These are phyloP conservation scores for Listronotus oregonensis DNA, from an alignment of 1,140 invertebrate genomes.

Conservation along the genomic window DNA sequence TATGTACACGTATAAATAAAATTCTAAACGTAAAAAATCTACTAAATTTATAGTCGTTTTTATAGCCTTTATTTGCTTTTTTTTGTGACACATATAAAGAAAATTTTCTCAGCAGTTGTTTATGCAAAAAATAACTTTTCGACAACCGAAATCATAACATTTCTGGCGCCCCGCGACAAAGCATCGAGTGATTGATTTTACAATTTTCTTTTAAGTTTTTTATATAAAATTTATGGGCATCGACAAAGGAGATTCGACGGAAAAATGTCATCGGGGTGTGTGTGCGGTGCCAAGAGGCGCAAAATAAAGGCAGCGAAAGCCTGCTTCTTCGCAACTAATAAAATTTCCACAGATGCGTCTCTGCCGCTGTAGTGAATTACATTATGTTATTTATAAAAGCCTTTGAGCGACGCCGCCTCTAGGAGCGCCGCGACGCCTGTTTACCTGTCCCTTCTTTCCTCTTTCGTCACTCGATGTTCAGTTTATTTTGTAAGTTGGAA, in stretches of 20 bases:
- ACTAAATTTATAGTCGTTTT: too few species aligned
- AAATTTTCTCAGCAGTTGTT: too few species aligned
- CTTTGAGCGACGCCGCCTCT: constrained; percentile 51
- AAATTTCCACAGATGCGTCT: constrained; percentile 56
- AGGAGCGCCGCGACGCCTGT: constrained; percentile 42
- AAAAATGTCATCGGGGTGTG: neutral
- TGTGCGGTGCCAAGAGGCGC: constrained; percentile 8
- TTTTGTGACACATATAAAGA: too few species aligned
- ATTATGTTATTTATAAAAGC: constrained; percentile 57
- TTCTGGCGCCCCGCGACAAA: too few species aligned
- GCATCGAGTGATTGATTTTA: constrained; percentile 9
- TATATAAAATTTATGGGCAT: constrained; percentile 6
- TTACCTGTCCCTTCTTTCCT: constrained; percentile 30
- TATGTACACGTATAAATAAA: too few species aligned
- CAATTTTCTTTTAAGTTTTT: constrained; percentile 8
- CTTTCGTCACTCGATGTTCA: neutral
- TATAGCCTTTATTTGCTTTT: too few species aligned
- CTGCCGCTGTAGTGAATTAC: constrained; percentile 47
- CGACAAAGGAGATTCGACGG: constrained; percentile 19
- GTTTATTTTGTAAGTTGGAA: too few species aligned
- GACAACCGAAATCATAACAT: too few species aligned
- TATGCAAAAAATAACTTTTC: too few species aligned
- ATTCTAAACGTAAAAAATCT: too few species aligned
- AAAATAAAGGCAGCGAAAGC: constrained; percentile 25
- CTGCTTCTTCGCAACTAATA: constrained; percentile 52